Base-by-base conservation (phyloP, 2,113 vertebrate species). In the Crotalus tigris region DNA sequence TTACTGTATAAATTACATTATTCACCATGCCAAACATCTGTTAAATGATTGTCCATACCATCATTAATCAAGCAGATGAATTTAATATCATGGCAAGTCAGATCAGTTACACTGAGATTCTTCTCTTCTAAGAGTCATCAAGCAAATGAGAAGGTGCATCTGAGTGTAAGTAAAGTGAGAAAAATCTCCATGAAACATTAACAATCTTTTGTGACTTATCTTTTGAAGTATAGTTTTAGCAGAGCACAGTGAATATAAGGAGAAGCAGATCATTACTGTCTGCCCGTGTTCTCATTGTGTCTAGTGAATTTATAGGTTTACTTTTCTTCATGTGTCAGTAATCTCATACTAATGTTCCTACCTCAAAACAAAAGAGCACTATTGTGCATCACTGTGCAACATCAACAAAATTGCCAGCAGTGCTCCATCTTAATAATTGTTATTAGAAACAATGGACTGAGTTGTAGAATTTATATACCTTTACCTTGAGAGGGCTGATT, bases 261-360 rank as follows among this genome's bases (percentile, higher is more conserved):
- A 55, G 61, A 75, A 87, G 87, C 58, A 92, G 51, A 61, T 92
- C 91, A 57, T 75, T 92, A 75, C 33, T 92, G 86, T 39, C 87
- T 87, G 4, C 88, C 87, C n/a, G 33, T 55, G n/a, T 8, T 92
- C 91, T 55, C 91, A 75, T 88, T 92, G 91, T 92, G 87, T 88
- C 51, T 89, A 75, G 8, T 54, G 86, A 92, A 92, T 69, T 88
- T 88, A 92, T 88, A 75, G 49, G 59, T 89, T 89, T 88, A 64
- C 33, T 88, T 88, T 88, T 57, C 86, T 88, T 92, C 69, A 54
- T 57, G 87, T 89, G 91, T 92, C 86, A 89, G 59, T 88, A 89
- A 92, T 92, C 87, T 88, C 49, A 57, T 89, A 75, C 59, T 89
- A 75, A 92, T 88, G 86, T 75, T 75, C 24, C 49, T 75, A 55